Evolutionary conservation across 2,797 vertebrate species (phyloP).

Genomic region (Morelia viridis): DNA sequence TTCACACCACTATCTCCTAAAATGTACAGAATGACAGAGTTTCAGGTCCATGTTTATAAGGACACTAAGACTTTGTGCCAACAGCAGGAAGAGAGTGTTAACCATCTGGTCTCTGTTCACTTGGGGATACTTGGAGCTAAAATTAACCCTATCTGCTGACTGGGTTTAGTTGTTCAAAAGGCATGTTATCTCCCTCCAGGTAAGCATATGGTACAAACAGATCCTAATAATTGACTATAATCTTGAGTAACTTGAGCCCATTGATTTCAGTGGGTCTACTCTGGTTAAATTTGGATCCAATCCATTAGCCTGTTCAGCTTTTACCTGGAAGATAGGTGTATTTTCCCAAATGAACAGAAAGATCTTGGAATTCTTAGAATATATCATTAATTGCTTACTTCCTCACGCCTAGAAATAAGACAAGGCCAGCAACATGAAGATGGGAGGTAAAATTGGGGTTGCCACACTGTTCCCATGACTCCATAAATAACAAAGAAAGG

Average conservation of each 20-base stretch:
- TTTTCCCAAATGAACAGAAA: not conserved
- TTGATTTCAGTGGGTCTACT: not conserved
- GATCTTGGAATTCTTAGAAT: not conserved
- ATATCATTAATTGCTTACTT: not conserved
- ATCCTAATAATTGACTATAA: not conserved
- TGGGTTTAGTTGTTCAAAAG: not conserved
- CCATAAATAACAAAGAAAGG: not conserved
- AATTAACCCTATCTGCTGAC: not conserved
- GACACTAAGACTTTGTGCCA: not conserved
- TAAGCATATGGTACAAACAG: not conserved
- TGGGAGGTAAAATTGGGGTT: not conserved
- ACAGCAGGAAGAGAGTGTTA: not conserved
- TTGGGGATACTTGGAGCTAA: not conserved
- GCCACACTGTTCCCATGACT: not conserved
- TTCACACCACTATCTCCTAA: not conserved
- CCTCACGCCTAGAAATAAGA: not conserved
- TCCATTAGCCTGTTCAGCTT: not conserved
- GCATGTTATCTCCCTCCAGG: not conserved
- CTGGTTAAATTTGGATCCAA: not conserved
- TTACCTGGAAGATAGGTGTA: not conserved
- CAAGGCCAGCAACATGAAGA: not conserved
- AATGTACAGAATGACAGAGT: not conserved
- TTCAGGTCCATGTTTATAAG: not conserved
- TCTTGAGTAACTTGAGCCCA: not conserved
- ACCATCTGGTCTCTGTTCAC: not conserved